Evolutionary conservation across 2,888 invertebrate genomes (phyloP).

Genomic region (Tuberolachnus salignus): DNA sequence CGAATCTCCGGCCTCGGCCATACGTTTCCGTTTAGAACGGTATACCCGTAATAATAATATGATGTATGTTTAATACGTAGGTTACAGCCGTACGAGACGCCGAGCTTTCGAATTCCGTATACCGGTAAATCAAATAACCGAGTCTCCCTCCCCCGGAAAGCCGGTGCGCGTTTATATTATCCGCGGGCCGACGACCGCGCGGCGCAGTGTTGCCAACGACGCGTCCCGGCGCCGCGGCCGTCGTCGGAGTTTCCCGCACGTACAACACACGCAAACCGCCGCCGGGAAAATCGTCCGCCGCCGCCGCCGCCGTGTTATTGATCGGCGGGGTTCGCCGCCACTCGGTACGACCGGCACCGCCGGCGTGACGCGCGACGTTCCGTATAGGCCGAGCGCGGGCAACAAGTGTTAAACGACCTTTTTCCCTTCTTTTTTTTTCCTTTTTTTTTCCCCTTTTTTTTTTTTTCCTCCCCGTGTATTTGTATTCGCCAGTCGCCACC

Average conservation of each 20-base stretch:
- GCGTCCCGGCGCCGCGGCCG: not conserved
- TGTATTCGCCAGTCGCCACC: slow-evolving; percentile 24
- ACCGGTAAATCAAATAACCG: not conserved
- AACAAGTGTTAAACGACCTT: slow-evolving; percentile 36
- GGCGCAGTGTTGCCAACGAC: slow-evolving; percentile 44
- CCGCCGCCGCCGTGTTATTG: slow-evolving; percentile 33
- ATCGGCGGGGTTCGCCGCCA: not conserved
- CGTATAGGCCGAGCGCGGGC: slow-evolving; percentile 2
- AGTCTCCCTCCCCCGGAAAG: slow-evolving; percentile 19
- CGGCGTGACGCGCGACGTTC: slow-evolving; percentile 15
- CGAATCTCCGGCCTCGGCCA: not conserved
- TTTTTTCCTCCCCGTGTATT: slow-evolving; percentile 11
- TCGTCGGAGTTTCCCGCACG: slow-evolving; percentile 23
- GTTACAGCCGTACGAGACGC: too few species aligned
- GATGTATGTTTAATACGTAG: too few species aligned
- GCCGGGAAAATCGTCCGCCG: slow-evolving; percentile 25
- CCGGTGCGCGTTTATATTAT: not conserved
- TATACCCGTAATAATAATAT: too few species aligned
- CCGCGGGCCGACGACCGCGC: not conserved
- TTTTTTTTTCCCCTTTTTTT: not conserved
- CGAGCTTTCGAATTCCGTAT: slow-evolving; percentile 3
- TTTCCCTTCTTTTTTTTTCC: not conserved
- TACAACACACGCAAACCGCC: not conserved
- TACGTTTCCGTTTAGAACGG: not conserved
- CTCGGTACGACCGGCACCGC: not conserved